Evolutionary conservation across 1,140 invertebrate genomes (phyloP).

Genomic region (Drosophila bipectinata): DNA sequence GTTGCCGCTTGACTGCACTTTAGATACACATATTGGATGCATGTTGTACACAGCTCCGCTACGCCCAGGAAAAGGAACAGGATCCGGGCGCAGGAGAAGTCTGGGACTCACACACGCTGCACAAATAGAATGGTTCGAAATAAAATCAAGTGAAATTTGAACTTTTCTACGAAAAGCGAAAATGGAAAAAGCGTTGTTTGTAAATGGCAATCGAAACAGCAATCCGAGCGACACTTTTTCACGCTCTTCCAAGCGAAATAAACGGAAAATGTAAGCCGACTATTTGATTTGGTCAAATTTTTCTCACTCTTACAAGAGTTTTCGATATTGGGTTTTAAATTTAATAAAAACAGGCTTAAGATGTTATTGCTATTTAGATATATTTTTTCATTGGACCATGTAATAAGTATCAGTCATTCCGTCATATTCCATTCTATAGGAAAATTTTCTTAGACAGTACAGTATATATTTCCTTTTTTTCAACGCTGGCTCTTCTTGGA

Average conservation of each 20-base stretch:
- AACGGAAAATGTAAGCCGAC: conserved; percentile 63
- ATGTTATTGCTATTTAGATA: too few relatives aligned
- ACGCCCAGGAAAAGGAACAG: conserved; percentile 43
- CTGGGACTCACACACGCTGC: conserved; percentile 7
- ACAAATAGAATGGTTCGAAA: conserved; percentile 31
- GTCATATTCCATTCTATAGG: neutral
- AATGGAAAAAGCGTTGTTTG: conserved; percentile 44
- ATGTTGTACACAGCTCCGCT: conserved; percentile 55
- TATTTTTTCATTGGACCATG: too few relatives aligned
- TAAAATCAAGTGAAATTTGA: conserved; percentile 58
- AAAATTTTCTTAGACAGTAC: neutral
- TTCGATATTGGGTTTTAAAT: neutral
- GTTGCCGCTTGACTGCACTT: conserved; percentile 77
- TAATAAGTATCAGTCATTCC: too few relatives aligned
- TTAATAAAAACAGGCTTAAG: too few relatives aligned
- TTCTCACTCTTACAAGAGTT: neutral
- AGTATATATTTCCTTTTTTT: neutral
- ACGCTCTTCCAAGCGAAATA: conserved; percentile 74
- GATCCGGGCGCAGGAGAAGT: conserved; percentile 25
- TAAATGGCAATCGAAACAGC: conserved; percentile 46
- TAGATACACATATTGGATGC: conserved; percentile 67
- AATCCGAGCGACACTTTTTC: conserved; percentile 61
- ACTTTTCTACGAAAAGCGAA: conserved; percentile 41
- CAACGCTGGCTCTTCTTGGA: neutral
- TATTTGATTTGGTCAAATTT: conserved; percentile 50